Evolutionary conservation across 2,888 invertebrate species (phyloP), one percentile per base, ranked within the genome.

Genomic region (Melieria picta): DNA sequence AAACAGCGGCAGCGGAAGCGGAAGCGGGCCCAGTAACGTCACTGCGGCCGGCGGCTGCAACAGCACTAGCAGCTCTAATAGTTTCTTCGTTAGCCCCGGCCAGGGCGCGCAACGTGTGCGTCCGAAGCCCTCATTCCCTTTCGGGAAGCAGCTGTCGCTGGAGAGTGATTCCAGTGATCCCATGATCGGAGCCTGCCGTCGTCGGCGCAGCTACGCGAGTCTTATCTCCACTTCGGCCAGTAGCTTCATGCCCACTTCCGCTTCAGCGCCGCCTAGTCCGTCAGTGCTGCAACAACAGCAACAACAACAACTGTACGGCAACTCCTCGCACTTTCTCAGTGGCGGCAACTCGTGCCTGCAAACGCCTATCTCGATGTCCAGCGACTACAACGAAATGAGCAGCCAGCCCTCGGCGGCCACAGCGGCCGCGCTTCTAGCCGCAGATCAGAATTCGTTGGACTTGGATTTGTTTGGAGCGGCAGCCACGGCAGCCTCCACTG

Each of bases 241-340:
- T 42, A 67, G 11, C 43, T 42, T 65, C 47, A 80, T 80, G 74
- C 78, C 81, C 71, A 82, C 82, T 4, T 86, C 86, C 10, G 86
- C 87, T 11, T 92, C 92, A 4, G 92, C 92, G 3, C 92, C 93
- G 10, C 91, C 91, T 0, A 92, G 92, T 77, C 93, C 93, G 0
- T 86, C 86, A 7, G 76, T 84, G 46, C 46, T 83, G 16, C 86
- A 86, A 63, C 78, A 79, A 55, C 77, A 81, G 68, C 76, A 79
- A 11, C 76, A 79, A 56, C 74, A 76, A 57, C 72, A 77, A 63
- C 52, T 76, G 42, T 73, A 74, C 63, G 73, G 72, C 4, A 58
- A 42, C 55, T 50, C 42, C 7, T 7, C 62, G 11, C 55, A 30
- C 7, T 57, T 67, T 16, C 43, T 45, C 7, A 52, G 2, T 30